phyloP scores from a whole-genome alignment of 2,113 vertebrate species.

The Pyrgilauda ruficollis region DNA sequence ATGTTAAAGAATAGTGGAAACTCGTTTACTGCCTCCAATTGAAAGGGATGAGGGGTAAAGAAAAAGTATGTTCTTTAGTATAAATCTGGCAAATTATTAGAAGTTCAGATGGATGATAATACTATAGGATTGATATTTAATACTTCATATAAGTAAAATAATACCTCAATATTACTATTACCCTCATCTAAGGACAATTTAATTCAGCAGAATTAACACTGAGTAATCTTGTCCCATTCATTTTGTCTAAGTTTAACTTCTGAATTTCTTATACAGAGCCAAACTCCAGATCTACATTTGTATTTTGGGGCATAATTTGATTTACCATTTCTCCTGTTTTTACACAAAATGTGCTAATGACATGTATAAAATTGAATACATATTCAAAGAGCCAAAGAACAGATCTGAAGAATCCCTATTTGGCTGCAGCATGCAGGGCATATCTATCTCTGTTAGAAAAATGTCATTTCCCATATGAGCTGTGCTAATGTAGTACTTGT shows the following conservation, averaged over 20 bases:
- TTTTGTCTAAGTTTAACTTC: neutral
- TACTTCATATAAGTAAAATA: neutral
- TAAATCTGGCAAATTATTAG: neutral
- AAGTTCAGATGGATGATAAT: neutral
- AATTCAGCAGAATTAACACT: neutral
- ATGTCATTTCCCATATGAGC: slow-evolving; percentile 44
- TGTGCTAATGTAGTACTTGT: slow-evolving; percentile 35
- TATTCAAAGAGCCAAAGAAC: slow-evolving; percentile 21
- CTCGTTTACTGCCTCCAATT: neutral
- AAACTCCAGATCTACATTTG: slow-evolving; percentile 22
- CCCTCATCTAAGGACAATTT: neutral
- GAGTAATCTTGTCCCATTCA: neutral
- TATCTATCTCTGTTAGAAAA: slow-evolving; percentile 22
- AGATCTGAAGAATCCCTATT: slow-evolving; percentile 8
- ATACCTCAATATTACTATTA: neutral
- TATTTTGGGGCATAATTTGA: slow-evolving; percentile 21
- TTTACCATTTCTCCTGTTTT: slow-evolving; percentile 42
- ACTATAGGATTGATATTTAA: neutral
- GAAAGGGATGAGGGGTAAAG: neutral
- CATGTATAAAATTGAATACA: slow-evolving; percentile 39
- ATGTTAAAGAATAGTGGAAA: neutral
- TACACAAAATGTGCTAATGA: slow-evolving; percentile 45
- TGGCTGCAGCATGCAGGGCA: neutral
- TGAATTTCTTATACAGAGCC: neutral
- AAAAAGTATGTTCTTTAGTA: neutral